phyloP scores from a whole-genome alignment of 2,797 vertebrate genomes.

The Ciconia nigra region DNA sequence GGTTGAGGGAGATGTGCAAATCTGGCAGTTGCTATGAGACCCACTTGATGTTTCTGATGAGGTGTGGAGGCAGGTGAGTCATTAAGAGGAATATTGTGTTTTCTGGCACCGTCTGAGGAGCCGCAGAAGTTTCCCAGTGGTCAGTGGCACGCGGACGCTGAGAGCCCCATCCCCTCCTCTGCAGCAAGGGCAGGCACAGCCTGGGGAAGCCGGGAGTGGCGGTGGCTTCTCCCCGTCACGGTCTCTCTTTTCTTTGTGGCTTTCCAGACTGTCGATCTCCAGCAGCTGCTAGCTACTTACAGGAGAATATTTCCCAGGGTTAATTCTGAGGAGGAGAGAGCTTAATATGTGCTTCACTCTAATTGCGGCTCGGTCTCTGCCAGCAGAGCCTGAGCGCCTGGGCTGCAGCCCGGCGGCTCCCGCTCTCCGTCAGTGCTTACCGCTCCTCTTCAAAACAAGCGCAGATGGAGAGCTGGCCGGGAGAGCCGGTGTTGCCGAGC shows the following conservation, averaged over 20 bases:
- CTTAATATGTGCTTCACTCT: background rate
- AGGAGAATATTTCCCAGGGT: background rate
- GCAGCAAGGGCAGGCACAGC: fast-evolving
- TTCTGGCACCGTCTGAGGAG: background rate
- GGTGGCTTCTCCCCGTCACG: fast-evolving
- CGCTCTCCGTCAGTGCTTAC: background rate
- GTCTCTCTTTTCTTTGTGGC: background rate
- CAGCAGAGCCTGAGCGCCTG: background rate
- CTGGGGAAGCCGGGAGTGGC: background rate
- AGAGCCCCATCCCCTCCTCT: background rate
- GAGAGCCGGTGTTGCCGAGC: fast-evolving
- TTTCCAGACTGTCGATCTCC: background rate
- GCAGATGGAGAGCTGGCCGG: background rate
- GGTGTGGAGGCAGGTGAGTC: conserved; percentile 16
- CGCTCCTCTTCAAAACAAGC: background rate
- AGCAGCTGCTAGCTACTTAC: background rate
- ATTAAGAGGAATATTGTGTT: background rate
- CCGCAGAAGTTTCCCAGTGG: fast-evolving
- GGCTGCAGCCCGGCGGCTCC: background rate
- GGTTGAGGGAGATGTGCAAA: background rate
- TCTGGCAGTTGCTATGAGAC: background rate
- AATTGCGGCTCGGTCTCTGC: background rate
- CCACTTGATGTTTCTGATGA: background rate
- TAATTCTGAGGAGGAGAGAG: background rate
- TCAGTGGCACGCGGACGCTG: fast-evolving